phyloP scores from a whole-genome alignment of 2,113 vertebrate species.

The Esox niger region DNA sequence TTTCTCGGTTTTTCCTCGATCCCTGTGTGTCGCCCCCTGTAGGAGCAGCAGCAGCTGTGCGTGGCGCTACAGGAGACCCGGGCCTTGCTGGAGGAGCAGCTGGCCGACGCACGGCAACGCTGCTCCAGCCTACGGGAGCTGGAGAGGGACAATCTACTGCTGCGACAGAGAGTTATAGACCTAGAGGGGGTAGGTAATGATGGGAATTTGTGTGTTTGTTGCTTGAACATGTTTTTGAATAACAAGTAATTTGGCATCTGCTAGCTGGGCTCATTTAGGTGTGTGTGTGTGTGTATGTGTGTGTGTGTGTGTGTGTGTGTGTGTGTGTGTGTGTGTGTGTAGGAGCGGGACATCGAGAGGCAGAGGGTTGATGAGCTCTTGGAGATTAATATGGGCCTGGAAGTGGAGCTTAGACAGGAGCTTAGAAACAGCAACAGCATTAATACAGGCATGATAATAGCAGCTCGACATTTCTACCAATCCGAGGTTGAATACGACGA shows the following conservation, averaged over 20 bases:
- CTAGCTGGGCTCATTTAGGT: background rate
- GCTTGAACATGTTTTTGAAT: constrained; percentile 7
- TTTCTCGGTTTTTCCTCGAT: background rate
- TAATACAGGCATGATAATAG: background rate
- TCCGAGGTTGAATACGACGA: constrained; percentile 70
- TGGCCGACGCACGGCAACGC: constrained; percentile 72
- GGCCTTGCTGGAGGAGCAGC: constrained; percentile 80
- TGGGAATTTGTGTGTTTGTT: constrained; percentile 10
- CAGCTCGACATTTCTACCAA: constrained; percentile 45
- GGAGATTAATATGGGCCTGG: constrained; percentile 77
- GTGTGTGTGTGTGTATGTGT: constrained; percentile 6
- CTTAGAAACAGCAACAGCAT: constrained; percentile 20
- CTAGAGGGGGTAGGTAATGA: constrained; percentile 72
- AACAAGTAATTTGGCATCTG: background rate
- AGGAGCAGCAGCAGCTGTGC: constrained; percentile 85
- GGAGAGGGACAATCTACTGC: constrained; percentile 81
- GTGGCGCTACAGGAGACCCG: constrained; percentile 79
- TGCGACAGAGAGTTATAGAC: constrained; percentile 75
- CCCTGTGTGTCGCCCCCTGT: constrained; percentile 19
- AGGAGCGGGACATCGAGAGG: constrained; percentile 79
- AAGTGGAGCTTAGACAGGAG: constrained; percentile 69
- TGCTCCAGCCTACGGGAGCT: constrained; percentile 76
- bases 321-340: constrained; percentile 17
- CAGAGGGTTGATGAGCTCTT: constrained; percentile 78
- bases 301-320: constrained; percentile 16